Conservation (phyloP, 2,113 vertebrate genomes). For the Gulo gulo region DNA sequence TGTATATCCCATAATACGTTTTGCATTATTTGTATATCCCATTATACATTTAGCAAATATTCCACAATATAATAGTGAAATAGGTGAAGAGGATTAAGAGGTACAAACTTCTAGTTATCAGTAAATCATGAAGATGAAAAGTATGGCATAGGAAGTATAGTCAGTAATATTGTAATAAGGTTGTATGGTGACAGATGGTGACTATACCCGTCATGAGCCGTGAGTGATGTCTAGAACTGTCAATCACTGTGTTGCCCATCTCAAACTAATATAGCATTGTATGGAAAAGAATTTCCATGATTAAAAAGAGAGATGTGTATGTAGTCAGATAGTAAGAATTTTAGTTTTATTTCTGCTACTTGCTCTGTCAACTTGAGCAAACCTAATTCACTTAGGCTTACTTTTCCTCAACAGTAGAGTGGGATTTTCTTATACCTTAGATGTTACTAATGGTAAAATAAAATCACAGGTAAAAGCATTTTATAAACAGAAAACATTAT, state of each 20-base stretch:
- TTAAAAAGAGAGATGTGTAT: background rate
- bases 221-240: background rate
- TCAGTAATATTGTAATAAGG: background rate
- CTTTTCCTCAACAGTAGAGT: background rate
- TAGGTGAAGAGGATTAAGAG: background rate
- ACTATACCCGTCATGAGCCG: background rate
- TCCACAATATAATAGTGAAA: background rate
- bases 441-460: background rate
- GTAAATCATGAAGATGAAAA: background rate
- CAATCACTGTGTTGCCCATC: background rate
- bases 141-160: background rate
- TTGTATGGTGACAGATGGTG: background rate
- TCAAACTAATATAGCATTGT: background rate
- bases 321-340: background rate
- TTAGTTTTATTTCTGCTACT: background rate
- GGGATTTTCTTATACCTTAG: background rate
- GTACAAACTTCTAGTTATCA: background rate
- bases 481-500: constrained; percentile 17
- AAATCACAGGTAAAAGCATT: background rate
- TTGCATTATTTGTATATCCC: background rate
- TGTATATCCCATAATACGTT: background rate
- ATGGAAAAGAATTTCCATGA: background rate
- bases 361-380: background rate
- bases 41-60: background rate
- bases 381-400: background rate